A percentile compares a stretch with the other conserved stretches of the same genome.
phyloP scores from a whole-genome alignment of 2,797 vertebrate genomes.

The Thaleichthys pacificus region DNA sequence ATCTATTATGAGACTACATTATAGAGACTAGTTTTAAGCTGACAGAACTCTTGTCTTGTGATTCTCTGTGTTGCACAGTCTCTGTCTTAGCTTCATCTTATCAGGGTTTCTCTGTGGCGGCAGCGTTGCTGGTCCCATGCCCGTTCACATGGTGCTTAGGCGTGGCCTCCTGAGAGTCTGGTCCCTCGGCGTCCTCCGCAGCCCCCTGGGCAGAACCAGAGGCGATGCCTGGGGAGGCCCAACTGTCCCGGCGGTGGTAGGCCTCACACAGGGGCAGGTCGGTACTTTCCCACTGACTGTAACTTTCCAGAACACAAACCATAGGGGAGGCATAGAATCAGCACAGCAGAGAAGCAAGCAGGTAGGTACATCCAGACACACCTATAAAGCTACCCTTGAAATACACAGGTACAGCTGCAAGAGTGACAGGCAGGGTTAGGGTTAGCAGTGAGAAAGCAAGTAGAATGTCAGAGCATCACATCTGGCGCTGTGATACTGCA shows the following conservation, averaged over 20 bases:
- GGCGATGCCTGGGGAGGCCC: slow-evolving; percentile 80
- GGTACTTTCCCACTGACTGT: slow-evolving; percentile 91
- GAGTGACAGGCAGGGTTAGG: slow-evolving; percentile 13
- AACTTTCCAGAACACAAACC: slow-evolving; percentile 88
- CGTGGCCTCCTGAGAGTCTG: slow-evolving; percentile 75
- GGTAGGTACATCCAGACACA: slow-evolving; percentile 58
- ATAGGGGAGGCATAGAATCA: slow-evolving; percentile 74
- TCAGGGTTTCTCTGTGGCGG: slow-evolving; percentile 72
- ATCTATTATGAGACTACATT: not conserved
- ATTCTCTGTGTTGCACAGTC: not conserved
- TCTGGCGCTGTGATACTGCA: not conserved
- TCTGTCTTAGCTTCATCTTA: slow-evolving; percentile 57
- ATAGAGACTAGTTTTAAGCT: not conserved
- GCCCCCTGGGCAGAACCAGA: slow-evolving; percentile 66
- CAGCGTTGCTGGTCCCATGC: slow-evolving; percentile 69
- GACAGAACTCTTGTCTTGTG: not conserved
- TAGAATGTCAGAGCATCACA: not conserved
- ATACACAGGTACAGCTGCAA: slow-evolving; percentile 39
- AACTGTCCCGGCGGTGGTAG: slow-evolving; percentile 84
- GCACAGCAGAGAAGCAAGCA: slow-evolving; percentile 57
- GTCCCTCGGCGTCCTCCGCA: slow-evolving; percentile 61
- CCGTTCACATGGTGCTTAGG: slow-evolving; percentile 81
- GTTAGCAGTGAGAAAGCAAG: slow-evolving; percentile 11
- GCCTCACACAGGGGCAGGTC: slow-evolving; percentile 94
- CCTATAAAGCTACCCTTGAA: slow-evolving; percentile 31